Base-by-base conservation (phyloP, 35 echinoderm and acorn worm genomes). In the Apostichopus californicus region DNA sequence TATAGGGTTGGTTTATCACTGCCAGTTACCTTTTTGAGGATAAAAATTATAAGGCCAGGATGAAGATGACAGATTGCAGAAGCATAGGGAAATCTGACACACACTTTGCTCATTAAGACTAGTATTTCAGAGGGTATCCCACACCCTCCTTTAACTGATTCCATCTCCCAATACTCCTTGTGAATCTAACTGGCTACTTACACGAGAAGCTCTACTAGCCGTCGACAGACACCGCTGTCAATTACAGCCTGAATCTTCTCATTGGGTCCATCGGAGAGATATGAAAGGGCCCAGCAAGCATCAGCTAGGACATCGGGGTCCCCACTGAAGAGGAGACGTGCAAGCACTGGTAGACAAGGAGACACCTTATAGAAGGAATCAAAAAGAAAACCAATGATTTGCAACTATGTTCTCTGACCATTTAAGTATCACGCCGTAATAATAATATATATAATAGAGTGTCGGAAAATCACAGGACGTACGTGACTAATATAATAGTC, bases 171-270 rank as follows among this genome's bases (percentile, higher is more conserved):
- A 25, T 22, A 77, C 14, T 7, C 14, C 6, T 24, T 88, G 17
- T 13, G 46, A 46, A 3, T 46, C 34, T 46, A 46, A 46, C 34
- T 46, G 2, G 34, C 34, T 46, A 96, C 97, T 98, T 85, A 98
- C 97, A 98, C 94, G 56, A 98, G 97, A 25, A 98, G 93, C 93
- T 96, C 97, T 57, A 98, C 97, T 34, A 98, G 93, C 88, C 97
- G 87, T 56, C 97, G 82, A 77, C 97, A 98, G 46, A 98, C 95
- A 17, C 97, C 97, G 61, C 97, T 98, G 89, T 98, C 94, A 73
- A 96, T 96, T 24, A 96, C 95, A 52, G 97, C 95, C 88, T 98
- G 97, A 61, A 98, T 98, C 92, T 98, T 98, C 63, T 98, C 97
- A 90, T 98, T 98, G 65, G 97, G 97, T 12, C 97, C 97, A 77